Evolutionary conservation across 2,113 vertebrate genomes (phyloP).

Genomic region (Trichechus manatus): DNA sequence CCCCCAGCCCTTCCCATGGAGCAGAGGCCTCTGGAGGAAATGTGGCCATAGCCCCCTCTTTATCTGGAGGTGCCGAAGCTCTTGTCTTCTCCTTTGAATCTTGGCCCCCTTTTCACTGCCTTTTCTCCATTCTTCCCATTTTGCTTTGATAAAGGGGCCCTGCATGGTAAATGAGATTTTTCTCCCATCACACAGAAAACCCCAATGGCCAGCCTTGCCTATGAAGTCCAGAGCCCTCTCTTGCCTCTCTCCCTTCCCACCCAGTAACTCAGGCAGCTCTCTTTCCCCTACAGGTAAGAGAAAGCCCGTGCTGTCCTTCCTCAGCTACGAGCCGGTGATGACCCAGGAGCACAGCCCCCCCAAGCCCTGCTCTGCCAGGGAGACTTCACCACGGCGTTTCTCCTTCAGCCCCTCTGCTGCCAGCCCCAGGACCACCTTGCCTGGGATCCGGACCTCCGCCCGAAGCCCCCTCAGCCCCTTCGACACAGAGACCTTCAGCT

Average conservation of each 20-base stretch:
- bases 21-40: neutral
- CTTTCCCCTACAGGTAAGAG: conserved; percentile 86
- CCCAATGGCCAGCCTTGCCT: neutral
- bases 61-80: neutral
- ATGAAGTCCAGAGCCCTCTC: neutral
- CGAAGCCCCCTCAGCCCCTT: conserved; percentile 88
- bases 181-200: neutral
- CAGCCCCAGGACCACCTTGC: conserved; percentile 72
- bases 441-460: conserved; percentile 3
- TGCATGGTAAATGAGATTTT: neutral
- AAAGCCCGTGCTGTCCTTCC: conserved; percentile 83
- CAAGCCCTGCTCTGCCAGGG: conserved; percentile 35
- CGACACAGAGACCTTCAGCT: conserved; percentile 89
- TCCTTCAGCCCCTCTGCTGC: conserved; percentile 79
- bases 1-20: neutral
- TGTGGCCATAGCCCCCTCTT: neutral
- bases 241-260: neutral
- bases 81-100: neutral
- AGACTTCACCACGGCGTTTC: conserved; percentile 63
- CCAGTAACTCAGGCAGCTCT: neutral
- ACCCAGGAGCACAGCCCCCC: conserved; percentile 83
- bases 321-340: conserved; percentile 81
- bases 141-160: neutral
- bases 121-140: neutral
- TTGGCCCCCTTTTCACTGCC: neutral